Evolutionary conservation across 2,888 invertebrate species (phyloP), one percentile per base, ranked within the genome.

Genomic region (Cinara cedri): DNA sequence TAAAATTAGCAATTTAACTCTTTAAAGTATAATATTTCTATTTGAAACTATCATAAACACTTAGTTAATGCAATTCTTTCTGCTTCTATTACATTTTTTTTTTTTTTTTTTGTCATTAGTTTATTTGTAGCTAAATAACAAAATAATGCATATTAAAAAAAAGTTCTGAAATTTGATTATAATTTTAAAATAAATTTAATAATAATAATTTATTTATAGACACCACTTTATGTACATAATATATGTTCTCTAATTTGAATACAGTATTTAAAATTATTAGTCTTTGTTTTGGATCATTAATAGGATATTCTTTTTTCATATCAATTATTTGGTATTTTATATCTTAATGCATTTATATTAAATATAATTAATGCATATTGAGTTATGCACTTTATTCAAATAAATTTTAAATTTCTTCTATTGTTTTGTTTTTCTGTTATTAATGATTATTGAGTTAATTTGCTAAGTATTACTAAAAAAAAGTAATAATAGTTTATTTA

Each of bases 1-100:
- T 51, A 51, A 16, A 11, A 13, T 74, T 21, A n/a, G 51, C 63
- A 74, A 74, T 63, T 63, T 74, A 51, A 74, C 42, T 74, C 49
- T 62, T 68, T n/a, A 21, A 14, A 51, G 11, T 21, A 63, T n/a
- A 42, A 42, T 49, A 24, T 46, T 57, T 19, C 21, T 26, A 44
- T 72, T 44, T 19, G 0, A 34, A 70, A 26, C 21, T 51, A 34
- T 4, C n/a, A 51, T 34, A 49, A 51, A 14, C 46, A 34, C 13
- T 49, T 19, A 9, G 14, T 57, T 3, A 62, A 62, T 49, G 26
- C 26, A 34, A 49, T 49, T 66, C 26, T 24, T 46, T 72, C 46
- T 72, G 19, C 72, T 72, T 62, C 8, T 62, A 62, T 49, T 26
- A n/a, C 3, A 24, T 16, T n/a, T 49, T 34, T 34, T 34, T 34